Evolutionary conservation across 2,797 vertebrate genomes (phyloP).

Genomic region (Sebastes matsubarae): DNA sequence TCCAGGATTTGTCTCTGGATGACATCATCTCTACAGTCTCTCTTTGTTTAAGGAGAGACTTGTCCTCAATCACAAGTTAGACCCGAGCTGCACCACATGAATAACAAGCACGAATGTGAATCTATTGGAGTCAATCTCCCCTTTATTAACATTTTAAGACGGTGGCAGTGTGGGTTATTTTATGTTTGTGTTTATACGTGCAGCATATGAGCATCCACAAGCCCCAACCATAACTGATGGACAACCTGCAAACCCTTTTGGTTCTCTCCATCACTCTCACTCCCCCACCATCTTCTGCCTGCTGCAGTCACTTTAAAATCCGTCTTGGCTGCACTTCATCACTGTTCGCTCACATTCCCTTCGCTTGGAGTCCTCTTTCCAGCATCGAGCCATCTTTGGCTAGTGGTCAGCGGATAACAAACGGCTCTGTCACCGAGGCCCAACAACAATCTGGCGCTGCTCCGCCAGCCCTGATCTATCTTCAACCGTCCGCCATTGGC

Average conservation of each 20-base stretch:
- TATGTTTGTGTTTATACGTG: not conserved
- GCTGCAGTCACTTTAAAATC: not conserved
- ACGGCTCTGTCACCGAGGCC: constrained; percentile 24
- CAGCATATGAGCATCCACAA: not conserved
- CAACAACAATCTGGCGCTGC: constrained; percentile 24
- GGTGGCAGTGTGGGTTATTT: not conserved
- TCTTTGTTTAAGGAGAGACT: not conserved
- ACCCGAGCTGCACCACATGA: not conserved
- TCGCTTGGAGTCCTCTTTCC: not conserved
- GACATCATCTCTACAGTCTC: not conserved
- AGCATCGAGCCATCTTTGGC: constrained; percentile 6
- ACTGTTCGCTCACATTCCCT: constrained; percentile 8
- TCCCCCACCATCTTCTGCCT: not conserved
- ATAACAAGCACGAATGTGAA: not conserved
- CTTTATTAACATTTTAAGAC: not conserved
- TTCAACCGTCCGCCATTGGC: constrained; percentile 28
- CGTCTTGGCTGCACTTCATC: constrained; percentile 15
- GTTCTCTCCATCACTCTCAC: not conserved
- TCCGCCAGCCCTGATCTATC: constrained; percentile 47
- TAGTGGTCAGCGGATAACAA: constrained; percentile 49
- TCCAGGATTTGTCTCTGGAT: not conserved
- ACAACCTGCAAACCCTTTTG: not conserved
- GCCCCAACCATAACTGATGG: not conserved
- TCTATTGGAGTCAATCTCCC: not conserved
- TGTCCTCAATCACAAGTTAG: not conserved